phyloP scores from a whole-genome alignment of 2,888 invertebrate genomes.

The Salpingus planirostris region DNA sequence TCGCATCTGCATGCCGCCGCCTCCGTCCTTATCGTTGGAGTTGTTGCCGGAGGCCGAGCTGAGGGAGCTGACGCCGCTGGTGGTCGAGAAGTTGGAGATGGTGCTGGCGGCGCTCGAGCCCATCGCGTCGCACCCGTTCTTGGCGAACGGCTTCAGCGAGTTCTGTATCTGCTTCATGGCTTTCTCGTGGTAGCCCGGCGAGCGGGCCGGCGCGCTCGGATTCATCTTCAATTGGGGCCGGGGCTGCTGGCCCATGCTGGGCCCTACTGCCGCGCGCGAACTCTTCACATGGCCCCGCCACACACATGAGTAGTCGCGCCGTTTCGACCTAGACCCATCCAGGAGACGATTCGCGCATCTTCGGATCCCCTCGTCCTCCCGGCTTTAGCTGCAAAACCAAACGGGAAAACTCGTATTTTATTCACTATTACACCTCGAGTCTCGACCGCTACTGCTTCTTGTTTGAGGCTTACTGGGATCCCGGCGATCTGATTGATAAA shows the following conservation, averaged over 20 bases:
- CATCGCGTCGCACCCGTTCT: conserved; percentile 44
- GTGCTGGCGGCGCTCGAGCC: conserved; percentile 70
- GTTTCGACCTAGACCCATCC: too few species aligned
- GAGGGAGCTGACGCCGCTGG: conserved; percentile 52
- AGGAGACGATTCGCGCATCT: too few species aligned
- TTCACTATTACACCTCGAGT: too few species aligned
- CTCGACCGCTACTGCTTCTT: too few species aligned
- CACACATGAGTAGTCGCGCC: conserved; percentile 9
- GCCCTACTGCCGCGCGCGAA: conserved; percentile 46
- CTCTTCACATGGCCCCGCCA: conserved; percentile 17
- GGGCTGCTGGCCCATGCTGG: conserved; percentile 47
- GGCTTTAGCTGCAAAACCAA: too few species aligned
- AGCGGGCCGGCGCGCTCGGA: conserved; percentile 49
- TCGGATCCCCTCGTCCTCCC: too few species aligned
- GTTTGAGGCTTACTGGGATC: too few species aligned
- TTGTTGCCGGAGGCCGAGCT: conserved; percentile 45
- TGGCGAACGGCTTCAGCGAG: conserved; percentile 65
- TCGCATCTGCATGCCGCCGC: conserved; percentile 52
- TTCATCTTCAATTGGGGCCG: conserved; percentile 48
- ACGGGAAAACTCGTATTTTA: too few species aligned
- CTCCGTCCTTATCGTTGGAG: conserved; percentile 50
- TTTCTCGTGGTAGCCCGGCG: conserved; percentile 75
- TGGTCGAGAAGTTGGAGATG: conserved; percentile 54
- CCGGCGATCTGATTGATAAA: too few species aligned
- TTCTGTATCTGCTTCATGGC: conserved; percentile 81